Base-by-base conservation (phyloP, 2,888 invertebrate species). In the Netelia inedita region DNA sequence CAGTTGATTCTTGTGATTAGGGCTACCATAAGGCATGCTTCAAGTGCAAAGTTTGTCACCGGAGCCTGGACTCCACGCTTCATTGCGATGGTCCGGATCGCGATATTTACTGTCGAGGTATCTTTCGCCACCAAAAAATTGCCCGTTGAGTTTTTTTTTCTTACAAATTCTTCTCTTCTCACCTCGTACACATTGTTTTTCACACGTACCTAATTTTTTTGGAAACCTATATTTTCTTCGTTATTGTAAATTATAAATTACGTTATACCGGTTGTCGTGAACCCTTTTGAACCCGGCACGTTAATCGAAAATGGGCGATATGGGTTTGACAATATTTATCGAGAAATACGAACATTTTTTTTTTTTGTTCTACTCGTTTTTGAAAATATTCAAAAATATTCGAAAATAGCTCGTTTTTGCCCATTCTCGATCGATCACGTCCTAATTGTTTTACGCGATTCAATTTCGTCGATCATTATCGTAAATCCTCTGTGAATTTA, bases 101-200 rank as follows among this genome's bases (percentile, higher is more conserved):
- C 94, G 97, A 98, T 92, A 96, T 98, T 93, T 98, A 98, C 95
- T 98, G 98, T 95, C 96, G 97, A 97, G 97, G 98, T 98, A 97
- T 89, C 92, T 91, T 90, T 89, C 88, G 87, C 89, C 88, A 83
- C 61, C 72, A 82, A 85, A 81, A 81, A 80, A 80, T 59, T 85
- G 86, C 83, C 85, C 87, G 85, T 84, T 87, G 86, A 88, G 87
- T 87, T 88, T 86, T 87, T 85, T 87, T 86, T 80, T 82, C 69
- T 79, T 72, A 76, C 71, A 80, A 74, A 6, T 66, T 79, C 72
- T 79, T 72, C 65, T 71, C 55, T 53, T 53, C 50, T 75, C 59
- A 68, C 66, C 19, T 19, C 23, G 10, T 61, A 46, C n/a, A 57
- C 19, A 23, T 57, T 61, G 63, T 23, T 63, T 68, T 79, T 61